Conservation (phyloP, 2,113 vertebrate genomes). For the Tamias sibiricus region DNA sequence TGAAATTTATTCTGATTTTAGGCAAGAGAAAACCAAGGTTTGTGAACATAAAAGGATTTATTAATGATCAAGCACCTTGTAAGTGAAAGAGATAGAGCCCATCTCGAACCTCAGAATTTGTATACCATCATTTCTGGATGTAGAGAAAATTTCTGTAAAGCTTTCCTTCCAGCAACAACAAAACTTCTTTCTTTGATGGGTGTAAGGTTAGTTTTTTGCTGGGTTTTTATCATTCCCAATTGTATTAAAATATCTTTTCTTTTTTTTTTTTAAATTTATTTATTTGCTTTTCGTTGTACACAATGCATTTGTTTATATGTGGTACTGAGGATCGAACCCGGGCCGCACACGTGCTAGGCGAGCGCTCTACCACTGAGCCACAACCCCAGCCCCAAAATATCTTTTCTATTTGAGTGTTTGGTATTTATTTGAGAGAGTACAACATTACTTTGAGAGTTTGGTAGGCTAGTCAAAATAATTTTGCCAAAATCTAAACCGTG, state of each 20-base stretch:
- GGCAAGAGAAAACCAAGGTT: not conserved
- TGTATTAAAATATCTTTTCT: not conserved
- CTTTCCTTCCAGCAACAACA: not conserved
- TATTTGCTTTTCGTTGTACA: too few species aligned
- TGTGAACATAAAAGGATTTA: not conserved
- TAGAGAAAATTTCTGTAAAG: not conserved
- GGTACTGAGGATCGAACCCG: too few species aligned
- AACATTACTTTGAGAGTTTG: not conserved
- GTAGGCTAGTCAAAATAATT: conserved; percentile 20
- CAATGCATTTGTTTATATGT: too few species aligned
- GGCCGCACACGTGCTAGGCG: too few species aligned
- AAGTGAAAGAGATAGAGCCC: not conserved
- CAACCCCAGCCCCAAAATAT: too few species aligned
- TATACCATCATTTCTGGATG: not conserved
- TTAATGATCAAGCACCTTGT: not conserved
- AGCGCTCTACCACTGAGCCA: too few species aligned
- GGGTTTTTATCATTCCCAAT: not conserved
- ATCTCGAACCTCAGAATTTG: not conserved
- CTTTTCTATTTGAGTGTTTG: not conserved
- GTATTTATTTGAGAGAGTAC: not conserved
- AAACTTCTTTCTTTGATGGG: not conserved
- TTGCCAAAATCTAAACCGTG: not conserved
- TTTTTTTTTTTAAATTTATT: too few species aligned
- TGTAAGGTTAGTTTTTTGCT: not conserved
- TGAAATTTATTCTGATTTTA: not conserved